Evolutionary conservation across 2,113 vertebrate species (phyloP).

Genomic region (Hippocampus comes): DNA sequence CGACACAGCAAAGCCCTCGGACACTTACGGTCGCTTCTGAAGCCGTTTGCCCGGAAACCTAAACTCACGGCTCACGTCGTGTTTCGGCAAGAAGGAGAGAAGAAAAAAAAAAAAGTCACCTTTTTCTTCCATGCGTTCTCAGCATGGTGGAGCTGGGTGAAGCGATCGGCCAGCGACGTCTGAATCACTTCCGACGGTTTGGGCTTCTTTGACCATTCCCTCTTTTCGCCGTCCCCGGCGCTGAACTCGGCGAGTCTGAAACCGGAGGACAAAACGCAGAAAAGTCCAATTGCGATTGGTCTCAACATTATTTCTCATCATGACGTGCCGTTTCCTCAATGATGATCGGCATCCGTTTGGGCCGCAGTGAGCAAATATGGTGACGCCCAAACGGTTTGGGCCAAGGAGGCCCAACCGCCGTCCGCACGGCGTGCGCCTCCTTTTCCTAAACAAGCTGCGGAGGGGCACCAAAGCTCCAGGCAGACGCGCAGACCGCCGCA

Average conservation of each 20-base stretch:
- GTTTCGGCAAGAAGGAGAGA: not conserved
- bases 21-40: not conserved
- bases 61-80: no score
- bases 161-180: slow-evolving; percentile 68
- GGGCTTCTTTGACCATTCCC: slow-evolving; percentile 43
- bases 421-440: no score
- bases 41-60: not conserved
- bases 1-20: not conserved
- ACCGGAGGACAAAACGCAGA: not conserved
- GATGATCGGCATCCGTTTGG: no score
- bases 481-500: no score
- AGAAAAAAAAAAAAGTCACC: slow-evolving; percentile 35
- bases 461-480: no score
- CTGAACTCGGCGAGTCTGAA: slow-evolving; percentile 59
- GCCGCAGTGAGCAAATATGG: no score
- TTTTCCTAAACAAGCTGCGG: no score
- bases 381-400: no score
- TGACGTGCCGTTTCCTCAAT: no score
- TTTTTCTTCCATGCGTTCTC: slow-evolving; percentile 77
- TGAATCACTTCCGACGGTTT: slow-evolving; percentile 52
- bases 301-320: no score
- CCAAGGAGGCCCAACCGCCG: no score
- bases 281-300: no score
- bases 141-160: slow-evolving; percentile 68
- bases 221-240: slow-evolving; percentile 49